These are phyloP conservation scores for Channa maculata DNA, from an alignment of 2,113 vertebrate genomes.

Conservation along the genomic window DNA sequence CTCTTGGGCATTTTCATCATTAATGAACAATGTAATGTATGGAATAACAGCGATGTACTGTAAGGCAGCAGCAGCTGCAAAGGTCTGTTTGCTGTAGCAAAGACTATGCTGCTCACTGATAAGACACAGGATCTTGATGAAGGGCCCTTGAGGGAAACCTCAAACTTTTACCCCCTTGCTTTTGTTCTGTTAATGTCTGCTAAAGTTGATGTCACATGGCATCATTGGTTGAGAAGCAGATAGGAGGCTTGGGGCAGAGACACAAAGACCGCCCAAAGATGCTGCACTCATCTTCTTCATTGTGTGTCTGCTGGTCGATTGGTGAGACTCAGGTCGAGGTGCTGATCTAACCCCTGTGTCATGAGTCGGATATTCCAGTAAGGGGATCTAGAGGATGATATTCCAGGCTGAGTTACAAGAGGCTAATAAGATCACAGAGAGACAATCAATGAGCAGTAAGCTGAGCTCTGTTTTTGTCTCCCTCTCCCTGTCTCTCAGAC, in stretches of 20 bases:
- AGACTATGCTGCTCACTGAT: slow-evolving; percentile 4
- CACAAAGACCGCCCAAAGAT: not conserved
- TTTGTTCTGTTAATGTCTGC: slow-evolving; percentile 22
- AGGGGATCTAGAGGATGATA: slow-evolving; percentile 71
- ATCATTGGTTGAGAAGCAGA: not conserved
- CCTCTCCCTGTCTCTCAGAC: slow-evolving; percentile 36
- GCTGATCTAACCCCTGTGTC: slow-evolving; percentile 61
- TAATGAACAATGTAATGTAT: slow-evolving; percentile 55
- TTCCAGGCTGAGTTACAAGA: slow-evolving; percentile 78
- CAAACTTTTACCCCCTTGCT: slow-evolving; percentile 16
- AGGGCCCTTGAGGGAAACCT: slow-evolving; percentile 11
- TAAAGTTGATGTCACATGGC: slow-evolving; percentile 16
- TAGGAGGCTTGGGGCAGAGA: not conserved
- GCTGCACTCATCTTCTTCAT: slow-evolving; percentile 21
- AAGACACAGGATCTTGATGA: not conserved
- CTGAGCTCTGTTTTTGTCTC: slow-evolving; percentile 62
- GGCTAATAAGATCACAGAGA: slow-evolving; percentile 78
- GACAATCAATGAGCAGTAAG: slow-evolving; percentile 75
- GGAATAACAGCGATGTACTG: slow-evolving; percentile 15
- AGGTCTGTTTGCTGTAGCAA: slow-evolving; percentile 15
- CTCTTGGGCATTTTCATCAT: slow-evolving; percentile 68
- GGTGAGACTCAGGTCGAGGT: slow-evolving; percentile 49
- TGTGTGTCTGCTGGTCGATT: slow-evolving; percentile 22
- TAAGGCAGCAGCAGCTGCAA: slow-evolving; percentile 1
- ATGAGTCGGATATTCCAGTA: slow-evolving; percentile 69